Base-by-base conservation (phyloP, 1,140 invertebrate genomes). In the Onthophagus taurus region DNA sequence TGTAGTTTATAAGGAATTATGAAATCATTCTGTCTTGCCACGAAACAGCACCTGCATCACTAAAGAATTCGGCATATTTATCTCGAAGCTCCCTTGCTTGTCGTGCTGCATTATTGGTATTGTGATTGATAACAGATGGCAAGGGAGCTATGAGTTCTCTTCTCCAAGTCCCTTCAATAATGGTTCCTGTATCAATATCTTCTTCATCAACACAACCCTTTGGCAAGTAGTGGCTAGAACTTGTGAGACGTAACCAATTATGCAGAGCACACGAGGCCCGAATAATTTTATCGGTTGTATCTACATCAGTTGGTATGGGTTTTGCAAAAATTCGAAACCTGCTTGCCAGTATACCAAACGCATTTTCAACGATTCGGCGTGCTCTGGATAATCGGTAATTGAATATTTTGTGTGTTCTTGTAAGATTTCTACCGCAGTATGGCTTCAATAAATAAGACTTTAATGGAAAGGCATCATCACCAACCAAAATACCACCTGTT, bases 381-480 rank as follows among this genome's bases (percentile, higher is more conserved):
- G 60, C 57, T 42, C 60, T 48, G 26, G 48, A 54, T n/a, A 62
- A 36, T 33, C 58, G 43, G 29, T 54, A 52, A 45, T 62, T 61
- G 39, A 57, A 59, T 20, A 44, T 52, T 41, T 49, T 26, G 26
- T 63, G 49, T 37, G 49, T 33, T 17, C 3, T 6, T 16, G 33
- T 17, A 13, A 30, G 9, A 9, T 30, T 26, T 17, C 23, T 24
- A 39, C 18, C 20, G 9, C 41, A 18, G 13, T 37, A 41, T 4
- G 34, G 42, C 20, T 36, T 17, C 18, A 36, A 8, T 36, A 36
- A 36, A 20, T 36, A 36, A 16, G n/a, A 5, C 14, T 36, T 36
- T 18, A 36, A 19, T 4, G 34, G 41, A 20, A 31, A 14, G 7
- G 26, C 21, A 19, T 37, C 19, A 31, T n/a, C 29, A 41, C 39